Percentiles rank a stretch among this genome's conserved stretches.
Evolutionary conservation across 2,888 invertebrate species (phyloP).

Genomic region (Galerucella calmariensis): DNA sequence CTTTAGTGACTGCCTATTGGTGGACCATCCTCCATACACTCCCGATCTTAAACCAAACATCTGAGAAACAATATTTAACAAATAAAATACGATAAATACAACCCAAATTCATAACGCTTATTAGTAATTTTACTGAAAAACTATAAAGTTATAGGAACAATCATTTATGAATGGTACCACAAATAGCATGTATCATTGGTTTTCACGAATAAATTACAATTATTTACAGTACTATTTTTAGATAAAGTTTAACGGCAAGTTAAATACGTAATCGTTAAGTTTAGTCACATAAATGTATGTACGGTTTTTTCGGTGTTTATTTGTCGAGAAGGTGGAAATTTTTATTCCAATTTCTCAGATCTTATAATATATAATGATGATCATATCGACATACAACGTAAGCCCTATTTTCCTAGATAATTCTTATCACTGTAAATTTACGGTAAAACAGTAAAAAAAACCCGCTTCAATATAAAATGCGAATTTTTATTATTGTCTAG

Average conservation of each 20-base stretch:
- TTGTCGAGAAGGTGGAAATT: background rate
- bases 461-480: no score
- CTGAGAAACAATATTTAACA: no score
- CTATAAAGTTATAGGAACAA: background rate
- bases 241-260: background rate
- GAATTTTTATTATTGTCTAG: no score
- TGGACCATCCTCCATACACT: no score
- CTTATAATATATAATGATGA: no score
- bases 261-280: background rate
- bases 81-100: background rate
- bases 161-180: background rate
- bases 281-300: background rate
- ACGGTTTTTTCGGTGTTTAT: background rate
- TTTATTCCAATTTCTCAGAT: background rate
- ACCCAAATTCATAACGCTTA: background rate
- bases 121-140: background rate
- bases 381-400: no score
- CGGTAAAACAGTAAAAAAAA: no score
- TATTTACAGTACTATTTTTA: constrained; percentile 2
- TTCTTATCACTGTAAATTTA: no score
- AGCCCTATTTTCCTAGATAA: no score
- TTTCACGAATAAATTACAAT: constrained; percentile 4
- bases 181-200: constrained; percentile 5
- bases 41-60: no score
- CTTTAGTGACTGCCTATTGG: no score